These are phyloP conservation scores for Archips crataeganus DNA, from an alignment of 2,888 invertebrate genomes.

Conservation along the genomic window DNA sequence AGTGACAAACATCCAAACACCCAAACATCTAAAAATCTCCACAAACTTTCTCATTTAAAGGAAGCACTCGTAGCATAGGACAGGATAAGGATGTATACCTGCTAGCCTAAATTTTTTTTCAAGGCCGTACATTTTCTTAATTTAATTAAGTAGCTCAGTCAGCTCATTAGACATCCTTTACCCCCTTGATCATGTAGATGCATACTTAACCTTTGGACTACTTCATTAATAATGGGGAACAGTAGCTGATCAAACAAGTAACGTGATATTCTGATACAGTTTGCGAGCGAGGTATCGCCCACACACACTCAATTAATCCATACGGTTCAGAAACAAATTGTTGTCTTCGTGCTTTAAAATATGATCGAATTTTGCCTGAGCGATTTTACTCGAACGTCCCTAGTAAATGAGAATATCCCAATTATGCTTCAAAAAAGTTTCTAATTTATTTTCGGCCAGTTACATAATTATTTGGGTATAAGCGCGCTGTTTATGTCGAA, in stretches of 20 bases:
- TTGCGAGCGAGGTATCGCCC: constrained; percentile 47
- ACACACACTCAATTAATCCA: constrained; percentile 45
- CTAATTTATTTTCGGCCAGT: neutral
- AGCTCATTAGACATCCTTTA: neutral
- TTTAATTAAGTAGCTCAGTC: neutral
- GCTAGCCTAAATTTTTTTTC: neutral
- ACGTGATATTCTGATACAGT: constrained; percentile 44
- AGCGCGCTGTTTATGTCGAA: neutral
- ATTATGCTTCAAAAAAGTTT: constrained; percentile 13
- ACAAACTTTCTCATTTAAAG: too few species aligned
- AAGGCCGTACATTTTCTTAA: neutral
- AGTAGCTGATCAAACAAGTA: constrained; percentile 23
- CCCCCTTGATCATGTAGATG: neutral
- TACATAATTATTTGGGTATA: neutral
- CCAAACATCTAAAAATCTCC: too few species aligned
- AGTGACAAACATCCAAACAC: too few species aligned
- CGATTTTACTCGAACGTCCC: neutral
- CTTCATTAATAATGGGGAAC: constrained; percentile 4
- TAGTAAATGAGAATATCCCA: constrained; percentile 17
- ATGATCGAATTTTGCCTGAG: constrained; percentile 2
- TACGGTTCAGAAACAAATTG: constrained; percentile 27
- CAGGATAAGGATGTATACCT: too few species aligned
- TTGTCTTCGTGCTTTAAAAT: neutral
- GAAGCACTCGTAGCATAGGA: too few species aligned
- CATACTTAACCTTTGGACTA: constrained; percentile 9